Base-by-base conservation (phyloP, 2,888 invertebrate species). In the Lycia hirtaria region DNA sequence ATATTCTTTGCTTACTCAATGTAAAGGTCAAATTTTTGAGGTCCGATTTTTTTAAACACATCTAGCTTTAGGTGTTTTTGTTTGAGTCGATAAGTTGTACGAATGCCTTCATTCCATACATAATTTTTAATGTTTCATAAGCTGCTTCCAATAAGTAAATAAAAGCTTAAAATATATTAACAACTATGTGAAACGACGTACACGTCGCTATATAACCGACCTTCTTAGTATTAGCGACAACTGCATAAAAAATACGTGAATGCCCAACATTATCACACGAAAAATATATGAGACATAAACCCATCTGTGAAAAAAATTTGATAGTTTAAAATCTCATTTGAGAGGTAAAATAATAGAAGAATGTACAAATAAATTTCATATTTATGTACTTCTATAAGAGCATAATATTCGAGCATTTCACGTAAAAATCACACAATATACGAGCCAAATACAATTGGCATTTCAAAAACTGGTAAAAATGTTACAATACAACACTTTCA, bases 401-500 rank as follows among this genome's bases (percentile, higher is more conserved):
- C 20, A 12, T 41, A 41, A 41, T 9, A 41, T 28, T 30, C 0
- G 19, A 40, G 9, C 41, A 22, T 35, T 15, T 3, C 54, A 33
- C 48, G 17, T 17, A 28, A 37, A 38, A 9, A 17, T 45, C 1
- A n/a, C 53, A 24, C 54, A 40, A 28, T 0, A 10, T 10, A 24
- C 30, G 35, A 37, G 47, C 20, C 45, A 38, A 54, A 48, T 33
- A 61, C 55, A 50, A 35, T 41, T 48, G 60, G 66, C 69, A 64
- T 61, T 60, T 63, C 58, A 64, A 68, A 74, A 73, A 71, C 64
- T 67, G 69, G 63, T 73, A 69, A 64, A 75, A 73, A 74, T 69
- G 69, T 75, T 69, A 72, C 68, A 73, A 71, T 75, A 73, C 55
- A 75, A 72, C 73, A 73, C 67, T 68, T 41, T 59, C 65, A 67